Evolutionary conservation across 1,140 invertebrate species (phyloP), one percentile per base, ranked within the genome.

Genomic region (Pogonomyrmex californicus): DNA sequence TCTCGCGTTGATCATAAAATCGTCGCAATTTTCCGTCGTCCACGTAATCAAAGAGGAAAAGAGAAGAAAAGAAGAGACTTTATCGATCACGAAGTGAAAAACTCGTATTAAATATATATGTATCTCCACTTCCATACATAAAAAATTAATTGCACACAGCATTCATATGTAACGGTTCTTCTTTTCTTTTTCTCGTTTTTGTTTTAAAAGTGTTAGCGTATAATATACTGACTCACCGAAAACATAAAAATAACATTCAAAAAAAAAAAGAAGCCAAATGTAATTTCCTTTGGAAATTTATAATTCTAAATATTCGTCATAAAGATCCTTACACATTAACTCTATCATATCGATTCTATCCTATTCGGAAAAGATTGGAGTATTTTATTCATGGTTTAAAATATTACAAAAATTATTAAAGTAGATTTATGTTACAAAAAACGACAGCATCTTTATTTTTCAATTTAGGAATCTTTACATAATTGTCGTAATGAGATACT

Each of bases 1-100:
- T 83, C 41, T 60, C 51, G 10, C 5, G n/a, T 41, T 12, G 30
- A 49, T 75, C 68, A 47, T 79, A 79, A 79, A 79, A 79, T 38
- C 36, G 44, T 73, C n/a, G 41, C 56, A 30, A 70, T 47, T 83
- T 75, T 83, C 49, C 75, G 60, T 4, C 7, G 10, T 36, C 12
- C 4, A 10, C 17, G 38, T 81, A 81, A 70, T 70, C 9, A 6
- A 47, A 7, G 1, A 2, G 23, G 14, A 62, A 60, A 83, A 76
- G 23, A 60, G n/a, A 10, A 33, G 14, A 14, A 4, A 33, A 58
- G 6, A 38, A 71, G 23, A n/a, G 41, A 36, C 47, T 33, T 62
- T 38, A 54, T 62, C 30, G 17, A 33, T 47, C 30, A 41, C 17
- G 17, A 10, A 38, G 41, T 77, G 30, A 49, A 49, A 23, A 62